Evolutionary conservation across 2,797 vertebrate species (phyloP).

Genomic region (Atherinosoma microstoma): DNA sequence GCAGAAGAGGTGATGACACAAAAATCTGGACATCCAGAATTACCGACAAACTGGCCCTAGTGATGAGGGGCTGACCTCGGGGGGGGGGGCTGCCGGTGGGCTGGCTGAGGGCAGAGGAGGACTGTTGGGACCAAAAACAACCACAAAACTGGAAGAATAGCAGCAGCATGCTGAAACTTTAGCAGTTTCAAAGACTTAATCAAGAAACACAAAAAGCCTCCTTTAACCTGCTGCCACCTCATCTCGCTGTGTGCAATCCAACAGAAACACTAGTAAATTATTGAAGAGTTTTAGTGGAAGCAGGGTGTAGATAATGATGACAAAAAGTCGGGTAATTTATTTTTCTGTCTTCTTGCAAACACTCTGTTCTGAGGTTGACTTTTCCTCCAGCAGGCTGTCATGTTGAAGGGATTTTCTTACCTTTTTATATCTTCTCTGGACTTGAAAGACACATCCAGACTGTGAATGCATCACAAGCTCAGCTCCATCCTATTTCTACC

Average conservation of each 20-base stretch:
- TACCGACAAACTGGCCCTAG: neutral
- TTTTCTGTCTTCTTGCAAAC: constrained; percentile 79
- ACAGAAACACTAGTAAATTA: constrained; percentile 82
- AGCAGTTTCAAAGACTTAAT: constrained; percentile 41
- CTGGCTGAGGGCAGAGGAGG: constrained; percentile 7
- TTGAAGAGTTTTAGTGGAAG: constrained; percentile 72
- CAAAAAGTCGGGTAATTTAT: constrained; percentile 85
- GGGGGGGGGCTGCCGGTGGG: neutral
- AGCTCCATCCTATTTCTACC: constrained; percentile 40
- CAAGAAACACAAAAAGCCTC: constrained; percentile 79
- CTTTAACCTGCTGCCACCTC: constrained; percentile 78
- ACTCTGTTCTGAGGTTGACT: constrained; percentile 11
- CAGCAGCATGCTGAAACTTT: constrained; percentile 1
- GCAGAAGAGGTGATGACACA: constrained; percentile 95
- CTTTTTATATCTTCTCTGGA: constrained; percentile 35
- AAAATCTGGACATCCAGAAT: constrained; percentile 17
- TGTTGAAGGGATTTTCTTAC: constrained; percentile 28
- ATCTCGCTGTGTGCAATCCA: constrained; percentile 82
- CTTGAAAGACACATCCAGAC: constrained; percentile 1
- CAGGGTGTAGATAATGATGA: constrained; percentile 73
- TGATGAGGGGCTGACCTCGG: neutral
- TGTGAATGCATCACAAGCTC: constrained; percentile 23
- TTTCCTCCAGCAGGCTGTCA: neutral
- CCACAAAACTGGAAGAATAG: constrained; percentile 12
- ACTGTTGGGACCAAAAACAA: constrained; percentile 53